Percentiles rank a stretch among this genome's conserved stretches.
Conservation (phyloP, 1,140 invertebrate species). For the Lepidostoma basale region DNA sequence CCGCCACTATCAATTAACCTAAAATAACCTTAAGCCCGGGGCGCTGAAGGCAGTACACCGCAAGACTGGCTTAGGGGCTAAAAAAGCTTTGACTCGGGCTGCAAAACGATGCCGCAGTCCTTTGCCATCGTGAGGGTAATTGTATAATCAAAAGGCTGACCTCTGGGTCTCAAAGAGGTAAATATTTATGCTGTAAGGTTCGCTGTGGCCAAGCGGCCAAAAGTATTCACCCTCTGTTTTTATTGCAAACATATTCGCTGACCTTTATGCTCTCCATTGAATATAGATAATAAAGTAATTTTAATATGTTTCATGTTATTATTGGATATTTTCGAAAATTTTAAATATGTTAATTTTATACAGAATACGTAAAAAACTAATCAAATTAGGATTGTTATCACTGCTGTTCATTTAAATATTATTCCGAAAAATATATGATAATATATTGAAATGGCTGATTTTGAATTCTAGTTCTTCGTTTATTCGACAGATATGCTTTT, state of each 20-base stretch:
- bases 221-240: not conserved
- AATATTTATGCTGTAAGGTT: slow-evolving; percentile 15
- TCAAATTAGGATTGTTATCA: no score
- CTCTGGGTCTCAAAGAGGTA: slow-evolving; percentile 14
- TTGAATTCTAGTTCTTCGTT: no score
- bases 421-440: no score
- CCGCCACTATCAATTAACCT: slow-evolving; percentile 13
- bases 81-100: not conserved
- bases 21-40: not conserved
- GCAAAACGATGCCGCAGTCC: slow-evolving; percentile 8
- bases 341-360: no score
- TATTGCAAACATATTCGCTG: not conserved
- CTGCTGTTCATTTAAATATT: no score
- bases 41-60: not conserved
- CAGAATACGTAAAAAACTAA: no score
- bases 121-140: slow-evolving; percentile 7
- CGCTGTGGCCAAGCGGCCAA: not conserved
- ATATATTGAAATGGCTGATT: no score
- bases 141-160: slow-evolving; percentile 25
- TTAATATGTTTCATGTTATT: no score
- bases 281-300: no score
- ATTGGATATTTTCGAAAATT: no score
- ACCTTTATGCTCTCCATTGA: no score
- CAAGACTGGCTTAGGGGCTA: not conserved
- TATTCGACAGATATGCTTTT: no score